Evolutionary conservation across 2,888 invertebrate genomes (phyloP).

Genomic region (Nomada hirtipes): DNA sequence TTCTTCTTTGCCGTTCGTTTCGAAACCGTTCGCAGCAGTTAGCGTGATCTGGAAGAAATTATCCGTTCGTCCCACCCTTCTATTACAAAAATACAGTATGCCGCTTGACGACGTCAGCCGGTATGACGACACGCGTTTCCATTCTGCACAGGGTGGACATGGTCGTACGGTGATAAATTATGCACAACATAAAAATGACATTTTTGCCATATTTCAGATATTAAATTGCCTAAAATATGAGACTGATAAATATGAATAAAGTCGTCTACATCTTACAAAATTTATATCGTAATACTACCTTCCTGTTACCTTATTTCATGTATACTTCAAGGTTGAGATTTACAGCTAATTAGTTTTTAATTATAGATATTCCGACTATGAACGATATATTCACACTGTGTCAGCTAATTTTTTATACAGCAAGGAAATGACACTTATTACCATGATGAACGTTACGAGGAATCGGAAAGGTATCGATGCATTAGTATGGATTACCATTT

Average conservation of each 20-base stretch:
- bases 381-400: background rate
- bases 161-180: constrained; percentile 13
- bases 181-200: constrained; percentile 3
- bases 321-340: background rate
- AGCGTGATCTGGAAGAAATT: constrained; percentile 47
- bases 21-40: constrained; percentile 24
- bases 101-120: constrained; percentile 43
- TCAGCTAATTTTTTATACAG: background rate
- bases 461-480: background rate
- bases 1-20: constrained; percentile 16
- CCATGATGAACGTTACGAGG: background rate
- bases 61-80: constrained; percentile 21
- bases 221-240: background rate
- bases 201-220: background rate
- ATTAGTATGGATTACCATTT: constrained; percentile 3
- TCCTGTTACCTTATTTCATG: no score
- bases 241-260: background rate
- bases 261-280: no score
- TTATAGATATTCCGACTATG: background rate
- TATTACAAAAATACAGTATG: constrained; percentile 11
- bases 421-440: background rate
- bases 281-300: no score
- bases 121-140: background rate
- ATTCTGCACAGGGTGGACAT: no score
- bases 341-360: background rate